A percentile compares a stretch with the other conserved stretches of the same genome.
phyloP scores from a whole-genome alignment of 2,888 invertebrate species.

The Bedellia somnulentella region DNA sequence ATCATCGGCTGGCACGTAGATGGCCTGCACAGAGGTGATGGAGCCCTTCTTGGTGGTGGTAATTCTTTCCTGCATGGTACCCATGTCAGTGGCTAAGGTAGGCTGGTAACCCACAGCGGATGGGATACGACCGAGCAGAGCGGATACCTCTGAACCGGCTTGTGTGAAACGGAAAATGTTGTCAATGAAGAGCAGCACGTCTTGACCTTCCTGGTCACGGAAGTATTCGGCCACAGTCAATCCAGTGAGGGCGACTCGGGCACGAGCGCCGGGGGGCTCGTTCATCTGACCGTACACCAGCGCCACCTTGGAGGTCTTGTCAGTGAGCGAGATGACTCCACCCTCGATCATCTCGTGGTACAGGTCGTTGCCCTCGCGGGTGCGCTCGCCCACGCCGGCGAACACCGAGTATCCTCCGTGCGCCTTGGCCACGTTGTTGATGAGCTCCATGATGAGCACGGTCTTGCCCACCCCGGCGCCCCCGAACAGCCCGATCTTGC shows the following conservation, averaged over 20 bases:
- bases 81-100: conserved; percentile 95
- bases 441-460: conserved; percentile 93
- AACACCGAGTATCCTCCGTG: conserved; percentile 97
- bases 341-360: conserved; percentile 97
- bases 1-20: conserved; percentile 95
- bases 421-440: conserved; percentile 93
- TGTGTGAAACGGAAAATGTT: conserved; percentile 96
- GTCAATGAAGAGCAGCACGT: conserved; percentile 93
- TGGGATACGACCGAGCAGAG: conserved; percentile 92
- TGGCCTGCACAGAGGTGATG: conserved; percentile 94
- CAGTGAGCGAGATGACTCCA: conserved; percentile 88
- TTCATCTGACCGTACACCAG: conserved; percentile 97
- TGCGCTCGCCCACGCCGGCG: conserved; percentile 93
- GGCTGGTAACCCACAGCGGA: conserved; percentile 97
- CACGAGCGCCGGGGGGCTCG: conserved; percentile 94
- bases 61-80: conserved; percentile 96
- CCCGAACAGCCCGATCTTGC: conserved; percentile 91
- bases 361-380: conserved; percentile 94
- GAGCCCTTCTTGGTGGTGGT: conserved; percentile 95
- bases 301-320: conserved; percentile 88
- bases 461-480: conserved; percentile 96
- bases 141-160: conserved; percentile 89
- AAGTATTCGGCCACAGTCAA: conserved; percentile 94
- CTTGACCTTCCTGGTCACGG: conserved; percentile 93
- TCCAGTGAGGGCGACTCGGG: conserved; percentile 91